A percentile compares a stretch with the other conserved stretches of the same genome.
phyloP scores from a whole-genome alignment of 2,113 vertebrate genomes.

The Nanorana parkeri region DNA sequence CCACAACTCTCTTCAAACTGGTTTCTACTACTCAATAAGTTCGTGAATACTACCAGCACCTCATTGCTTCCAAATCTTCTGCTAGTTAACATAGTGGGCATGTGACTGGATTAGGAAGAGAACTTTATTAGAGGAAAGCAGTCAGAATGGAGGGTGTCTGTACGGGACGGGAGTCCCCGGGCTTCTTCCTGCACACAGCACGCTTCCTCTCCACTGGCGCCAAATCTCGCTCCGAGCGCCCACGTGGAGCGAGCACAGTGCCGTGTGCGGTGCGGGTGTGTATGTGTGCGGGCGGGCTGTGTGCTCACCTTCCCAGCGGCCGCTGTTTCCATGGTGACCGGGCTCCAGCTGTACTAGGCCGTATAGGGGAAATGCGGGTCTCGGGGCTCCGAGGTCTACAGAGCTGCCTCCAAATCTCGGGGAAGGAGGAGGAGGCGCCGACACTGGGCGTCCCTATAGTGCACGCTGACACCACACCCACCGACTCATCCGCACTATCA shows the following conservation, averaged over 20 bases:
- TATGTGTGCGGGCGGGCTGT: neutral
- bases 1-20: too few relatives aligned
- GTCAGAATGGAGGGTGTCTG: too few relatives aligned
- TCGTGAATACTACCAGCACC: too few relatives aligned
- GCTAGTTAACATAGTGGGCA: too few relatives aligned
- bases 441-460: neutral
- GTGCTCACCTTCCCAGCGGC: conserved; percentile 28
- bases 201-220: conserved; percentile 47
- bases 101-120: too few relatives aligned
- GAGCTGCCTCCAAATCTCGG: neutral
- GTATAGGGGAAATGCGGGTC: neutral
- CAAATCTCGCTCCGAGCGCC: conserved; percentile 21
- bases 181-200: neutral
- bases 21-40: too few relatives aligned
- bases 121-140: too few relatives aligned
- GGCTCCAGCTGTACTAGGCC: neutral
- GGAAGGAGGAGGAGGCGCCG: neutral
- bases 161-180: too few relatives aligned
- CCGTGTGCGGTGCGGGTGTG: neutral
- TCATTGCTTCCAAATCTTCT: too few relatives aligned
- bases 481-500: neutral
- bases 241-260: neutral
- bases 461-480: neutral
- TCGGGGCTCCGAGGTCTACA: neutral
- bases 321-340: conserved; percentile 22